phyloP scores from a whole-genome alignment of 2,113 vertebrate species.

The Myxocyprinus asiaticus region DNA sequence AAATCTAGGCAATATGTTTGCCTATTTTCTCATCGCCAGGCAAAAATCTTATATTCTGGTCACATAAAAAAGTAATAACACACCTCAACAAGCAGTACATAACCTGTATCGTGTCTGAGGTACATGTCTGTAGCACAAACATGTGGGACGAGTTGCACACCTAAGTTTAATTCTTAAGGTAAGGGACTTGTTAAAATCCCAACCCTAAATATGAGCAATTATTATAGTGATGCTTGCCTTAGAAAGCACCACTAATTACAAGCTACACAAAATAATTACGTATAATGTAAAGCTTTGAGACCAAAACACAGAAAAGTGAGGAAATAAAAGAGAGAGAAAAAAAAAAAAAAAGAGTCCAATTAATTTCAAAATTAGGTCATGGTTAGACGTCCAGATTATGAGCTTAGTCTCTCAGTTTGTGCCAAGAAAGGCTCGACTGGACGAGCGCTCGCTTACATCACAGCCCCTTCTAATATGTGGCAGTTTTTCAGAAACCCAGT shows the following conservation, averaged over 20 bases:
- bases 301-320: background rate
- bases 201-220: background rate
- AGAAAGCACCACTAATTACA: slow-evolving; percentile 10
- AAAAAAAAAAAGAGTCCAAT: slow-evolving; percentile 5
- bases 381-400: slow-evolving; percentile 34
- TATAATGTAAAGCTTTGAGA: slow-evolving; percentile 15
- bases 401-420: slow-evolving; percentile 31
- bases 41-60: no score
- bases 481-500: slow-evolving; percentile 49
- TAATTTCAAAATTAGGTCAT: slow-evolving; percentile 20
- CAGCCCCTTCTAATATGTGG: slow-evolving; percentile 39
- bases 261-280: slow-evolving; percentile 17
- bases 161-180: no score
- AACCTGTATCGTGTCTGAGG: background rate
- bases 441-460: slow-evolving; percentile 32
- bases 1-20: no score
- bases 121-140: background rate
- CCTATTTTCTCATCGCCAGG: background rate
- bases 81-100: no score
- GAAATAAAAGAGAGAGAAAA: background rate
- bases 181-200: background rate
- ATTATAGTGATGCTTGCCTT: background rate
- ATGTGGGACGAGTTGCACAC: no score
- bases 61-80: background rate
- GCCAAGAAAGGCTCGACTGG: slow-evolving; percentile 24